phyloP scores from a whole-genome alignment of 2,797 vertebrate species.

The Centroberyx gerrardi region DNA sequence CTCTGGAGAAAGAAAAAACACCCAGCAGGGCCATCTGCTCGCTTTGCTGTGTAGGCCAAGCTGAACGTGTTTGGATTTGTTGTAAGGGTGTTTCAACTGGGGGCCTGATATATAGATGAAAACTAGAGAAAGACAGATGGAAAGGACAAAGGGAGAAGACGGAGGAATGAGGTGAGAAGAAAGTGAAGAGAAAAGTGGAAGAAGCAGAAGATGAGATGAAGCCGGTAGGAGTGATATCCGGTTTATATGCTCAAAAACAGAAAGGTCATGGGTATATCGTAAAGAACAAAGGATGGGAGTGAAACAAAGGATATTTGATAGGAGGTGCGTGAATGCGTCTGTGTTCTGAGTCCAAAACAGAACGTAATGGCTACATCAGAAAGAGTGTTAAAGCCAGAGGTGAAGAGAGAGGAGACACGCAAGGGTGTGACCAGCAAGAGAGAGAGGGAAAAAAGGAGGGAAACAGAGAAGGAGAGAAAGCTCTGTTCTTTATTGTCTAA shows the following conservation, averaged over 20 bases:
- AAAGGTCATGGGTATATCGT: conserved; percentile 24
- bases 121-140: conserved; percentile 25
- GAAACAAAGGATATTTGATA: conserved; percentile 50
- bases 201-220: conserved; percentile 49
- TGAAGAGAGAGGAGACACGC: conserved; percentile 46
- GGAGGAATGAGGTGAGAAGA: not conserved
- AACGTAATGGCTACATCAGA: conserved; percentile 33
- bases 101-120: conserved; percentile 21
- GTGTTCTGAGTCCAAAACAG: conserved; percentile 40
- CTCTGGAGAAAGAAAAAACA: conserved; percentile 45
- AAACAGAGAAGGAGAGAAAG: conserved; percentile 49
- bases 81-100: conserved; percentile 44
- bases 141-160: conserved; percentile 1
- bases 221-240: conserved; percentile 45
- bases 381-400: conserved; percentile 30
- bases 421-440: conserved; percentile 62
- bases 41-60: conserved; percentile 32
- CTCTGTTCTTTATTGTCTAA: conserved; percentile 81
- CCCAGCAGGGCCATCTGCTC: conserved; percentile 49
- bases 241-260: conserved; percentile 33
- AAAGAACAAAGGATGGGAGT: conserved; percentile 17
- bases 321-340: conserved; percentile 19
- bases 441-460: conserved; percentile 15
- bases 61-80: conserved; percentile 31
- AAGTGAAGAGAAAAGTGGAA: conserved; percentile 21